Conservation (phyloP, 2,797 vertebrate species). For the Cephalopachus bancanus region DNA sequence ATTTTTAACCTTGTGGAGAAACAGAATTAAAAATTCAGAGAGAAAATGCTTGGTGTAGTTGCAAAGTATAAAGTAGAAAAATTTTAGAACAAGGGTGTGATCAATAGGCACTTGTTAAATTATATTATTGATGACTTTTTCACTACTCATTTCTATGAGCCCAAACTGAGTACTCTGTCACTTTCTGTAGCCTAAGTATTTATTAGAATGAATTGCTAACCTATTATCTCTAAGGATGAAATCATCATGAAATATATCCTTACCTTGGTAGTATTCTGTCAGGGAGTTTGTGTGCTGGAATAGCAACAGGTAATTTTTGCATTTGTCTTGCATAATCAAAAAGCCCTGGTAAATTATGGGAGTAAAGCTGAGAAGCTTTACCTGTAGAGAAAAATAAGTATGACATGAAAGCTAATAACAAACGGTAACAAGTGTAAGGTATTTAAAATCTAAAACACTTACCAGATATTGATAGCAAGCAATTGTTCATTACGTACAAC, state of each 20-base stretch:
- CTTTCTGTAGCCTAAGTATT: neutral
- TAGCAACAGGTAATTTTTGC: slow-evolving; percentile 97
- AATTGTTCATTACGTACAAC: slow-evolving; percentile 99
- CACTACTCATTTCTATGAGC: slow-evolving; percentile 10
- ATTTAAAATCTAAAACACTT: slow-evolving; percentile 83
- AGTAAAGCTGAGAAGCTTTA: slow-evolving; percentile 99
- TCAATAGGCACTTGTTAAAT: slow-evolving; percentile 40
- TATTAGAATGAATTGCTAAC: neutral
- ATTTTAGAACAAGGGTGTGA: slow-evolving; percentile 52
- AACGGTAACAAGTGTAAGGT: neutral
- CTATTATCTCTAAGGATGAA: neutral
- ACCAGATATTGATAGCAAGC: slow-evolving; percentile 98
- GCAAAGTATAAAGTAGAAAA: slow-evolving; percentile 23
- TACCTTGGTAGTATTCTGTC: slow-evolving; percentile 97
- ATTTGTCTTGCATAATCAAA: slow-evolving; percentile 98
- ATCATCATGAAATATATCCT: neutral
- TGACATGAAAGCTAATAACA: slow-evolving; percentile 79
- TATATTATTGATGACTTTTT: neutral
- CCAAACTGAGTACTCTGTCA: neutral
- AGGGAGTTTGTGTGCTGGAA: slow-evolving; percentile 98
- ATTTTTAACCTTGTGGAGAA: slow-evolving; percentile 47
- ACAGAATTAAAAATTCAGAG: slow-evolving; percentile 33
- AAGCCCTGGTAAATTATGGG: slow-evolving; percentile 95
- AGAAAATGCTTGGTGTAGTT: slow-evolving; percentile 49
- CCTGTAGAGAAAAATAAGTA: slow-evolving; percentile 89